Evolutionary conservation across 2,113 vertebrate genomes (phyloP), one percentile per base, ranked within the genome.

Genomic region (Hepsetus odoe): DNA sequence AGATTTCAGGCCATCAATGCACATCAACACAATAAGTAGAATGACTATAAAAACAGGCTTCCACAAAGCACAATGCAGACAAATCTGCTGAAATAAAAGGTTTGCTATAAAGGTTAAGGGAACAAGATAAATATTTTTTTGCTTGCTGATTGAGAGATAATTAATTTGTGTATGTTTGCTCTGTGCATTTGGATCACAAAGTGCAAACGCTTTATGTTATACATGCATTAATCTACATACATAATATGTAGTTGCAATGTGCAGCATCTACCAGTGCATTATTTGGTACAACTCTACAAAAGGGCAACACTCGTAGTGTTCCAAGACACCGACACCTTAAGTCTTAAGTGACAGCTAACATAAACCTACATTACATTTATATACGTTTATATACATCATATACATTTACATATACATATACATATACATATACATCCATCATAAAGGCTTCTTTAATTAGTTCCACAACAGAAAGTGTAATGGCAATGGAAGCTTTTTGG

Each of bases 1-100:
- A 86, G 84, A 82, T 88, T 89, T 87, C 85, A 85, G 84, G 83
- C 85, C 84, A 88, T 92, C 90, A 92, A 78, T 84, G 88, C 84
- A 85, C 80, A 87, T 88, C 87, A 89, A 77, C 87, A 89, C 87
- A 89, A 91, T 72, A 40, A 30, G 32, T 59, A 20, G 59, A 70
- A 64, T 87, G 69, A 77, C 46, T 71, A 74, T 86, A 81, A 84
- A 83, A 86, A 80, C 49, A 32, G 16, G 20, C 7, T 12, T 22
- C 28, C 30, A 66, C 61, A 61, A 14, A 46, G 40, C 38, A 35
- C 46, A 51, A 38, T 61, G 10, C 16, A 1, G 42, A 74, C 40
- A 4, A 49, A 64, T 20, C 35, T n/a, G 18, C 20, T 1, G 24
- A 65, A 40, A 71, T 53, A 14, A 71, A 51, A 16, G 33, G 26